Conservation (phyloP, 2,113 vertebrate genomes). For the Heliornis fulica region DNA sequence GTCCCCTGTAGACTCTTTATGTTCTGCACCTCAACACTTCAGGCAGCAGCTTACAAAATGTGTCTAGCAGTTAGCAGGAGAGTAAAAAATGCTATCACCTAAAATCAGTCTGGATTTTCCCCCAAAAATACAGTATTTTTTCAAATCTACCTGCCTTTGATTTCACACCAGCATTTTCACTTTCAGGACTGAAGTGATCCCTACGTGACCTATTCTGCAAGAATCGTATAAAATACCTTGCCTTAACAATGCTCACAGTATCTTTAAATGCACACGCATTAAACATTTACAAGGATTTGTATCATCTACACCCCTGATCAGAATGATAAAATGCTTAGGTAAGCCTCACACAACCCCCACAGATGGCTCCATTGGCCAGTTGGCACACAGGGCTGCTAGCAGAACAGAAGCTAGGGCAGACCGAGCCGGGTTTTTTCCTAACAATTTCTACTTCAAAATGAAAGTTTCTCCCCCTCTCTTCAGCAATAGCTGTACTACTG, state of each 20-base stretch:
- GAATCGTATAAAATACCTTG: not conserved
- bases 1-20: not conserved
- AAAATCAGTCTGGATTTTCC: not conserved
- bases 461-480: not conserved
- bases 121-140: not conserved
- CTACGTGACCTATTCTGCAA: not conserved
- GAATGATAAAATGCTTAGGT: not conserved
- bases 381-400: not conserved
- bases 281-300: not conserved
- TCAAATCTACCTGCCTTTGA: not conserved
- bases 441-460: not conserved
- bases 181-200: not conserved
- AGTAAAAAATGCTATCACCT: not conserved
- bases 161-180: not conserved
- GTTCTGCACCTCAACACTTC: not conserved
- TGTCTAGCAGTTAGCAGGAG: not conserved
- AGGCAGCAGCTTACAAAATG: not conserved
- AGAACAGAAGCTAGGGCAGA: slow-evolving; percentile 4
- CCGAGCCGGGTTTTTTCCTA: not conserved
- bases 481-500: not conserved
- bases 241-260: not conserved
- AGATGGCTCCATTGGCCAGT: not conserved
- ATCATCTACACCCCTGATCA: not conserved
- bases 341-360: not conserved
- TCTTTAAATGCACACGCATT: not conserved